Evolutionary conservation across 2,797 vertebrate species (phyloP), one percentile per base, ranked within the genome.

Genomic region (Enteromius trimaculatus): DNA sequence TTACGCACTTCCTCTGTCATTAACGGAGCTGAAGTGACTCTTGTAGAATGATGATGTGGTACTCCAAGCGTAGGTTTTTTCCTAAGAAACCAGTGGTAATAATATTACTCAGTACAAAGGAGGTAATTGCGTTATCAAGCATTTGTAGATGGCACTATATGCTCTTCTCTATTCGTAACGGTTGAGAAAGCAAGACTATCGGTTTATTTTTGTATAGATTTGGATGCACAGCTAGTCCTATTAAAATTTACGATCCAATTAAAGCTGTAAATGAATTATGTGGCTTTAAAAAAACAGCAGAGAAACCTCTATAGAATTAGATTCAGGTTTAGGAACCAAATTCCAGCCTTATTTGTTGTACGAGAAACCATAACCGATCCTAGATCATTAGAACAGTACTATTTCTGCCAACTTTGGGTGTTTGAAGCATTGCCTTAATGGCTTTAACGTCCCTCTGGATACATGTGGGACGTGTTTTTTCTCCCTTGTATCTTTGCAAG

Each of bases 71-170:
- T 77, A 44, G 64, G 76, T 23, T 68, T 86, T 86, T 84, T 88
- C 51, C 79, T 74, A 87, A 88, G 78, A 79, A 83, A 75, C 80
- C 86, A 86, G 76, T 89, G 78, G 69, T 83, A 81, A 85, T 64
- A 87, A 81, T 79, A 77, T 77, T 75, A 10, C 62, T 39, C 8
- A 39, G 14, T 26, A 78, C 75, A 62, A 65, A 64, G 42, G 51
- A 23, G 37, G 34, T 47, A 21, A 69, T 39, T 76, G 29, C 19
- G 34, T 80, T 71, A 17, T 66, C 47, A 37, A 53, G 71, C 17
- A 64, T 82, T 76, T 26, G 47, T 71, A 21, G 42, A 65, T 65
- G 70, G 64, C 47, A 69, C 34, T 44, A 69, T 58, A 64, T 58
- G 26, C 37, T 82, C 60, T 34, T 72, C 60, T 65, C n/a, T 42